Conservation (phyloP, 1,140 invertebrate genomes). For the Rhyacophila brunnea region DNA sequence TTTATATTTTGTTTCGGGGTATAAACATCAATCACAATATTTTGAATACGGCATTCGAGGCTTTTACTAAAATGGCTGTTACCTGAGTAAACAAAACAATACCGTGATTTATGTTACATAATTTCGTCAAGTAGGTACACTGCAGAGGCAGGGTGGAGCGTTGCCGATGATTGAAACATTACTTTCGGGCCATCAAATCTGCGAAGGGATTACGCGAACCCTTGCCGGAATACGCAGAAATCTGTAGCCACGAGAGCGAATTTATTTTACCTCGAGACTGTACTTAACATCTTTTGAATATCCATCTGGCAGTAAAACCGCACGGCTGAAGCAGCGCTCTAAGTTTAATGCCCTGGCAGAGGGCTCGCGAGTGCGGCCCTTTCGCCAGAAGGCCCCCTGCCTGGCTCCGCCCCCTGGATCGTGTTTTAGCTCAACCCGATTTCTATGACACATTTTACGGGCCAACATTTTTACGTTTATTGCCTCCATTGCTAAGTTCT, state of each 20-base stretch:
- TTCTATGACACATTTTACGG: conserved; percentile 29
- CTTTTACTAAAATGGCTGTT: no score
- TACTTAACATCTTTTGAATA: conserved; percentile 32
- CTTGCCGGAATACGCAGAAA: conserved; percentile 21
- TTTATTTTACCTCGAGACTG: conserved; percentile 15
- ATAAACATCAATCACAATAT: no score
- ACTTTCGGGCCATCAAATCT: conserved; percentile 15
- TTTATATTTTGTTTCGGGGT: no score
- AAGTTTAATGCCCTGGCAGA: conserved; percentile 7
- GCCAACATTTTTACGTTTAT: conserved; percentile 27
- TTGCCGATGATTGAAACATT: conserved; percentile 22
- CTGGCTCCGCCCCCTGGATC: conserved; percentile 15
- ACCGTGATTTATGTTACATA: no score
- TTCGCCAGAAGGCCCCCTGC: background rate
- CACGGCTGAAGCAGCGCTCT: conserved; percentile 6
- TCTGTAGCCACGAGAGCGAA: conserved; percentile 10
- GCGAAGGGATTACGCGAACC: conserved; percentile 6
- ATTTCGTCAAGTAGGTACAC: no score
- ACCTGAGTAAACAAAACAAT: no score
- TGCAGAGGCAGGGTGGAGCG: background rate
- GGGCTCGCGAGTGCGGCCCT: background rate
- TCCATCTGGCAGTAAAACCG: conserved; percentile 18
- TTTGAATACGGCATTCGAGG: no score
- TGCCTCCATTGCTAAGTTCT: background rate
- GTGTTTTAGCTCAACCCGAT: conserved; percentile 27